These are phyloP conservation scores for Drosophila leontia DNA, from an alignment of 1,140 invertebrate species.

Conservation along the genomic window DNA sequence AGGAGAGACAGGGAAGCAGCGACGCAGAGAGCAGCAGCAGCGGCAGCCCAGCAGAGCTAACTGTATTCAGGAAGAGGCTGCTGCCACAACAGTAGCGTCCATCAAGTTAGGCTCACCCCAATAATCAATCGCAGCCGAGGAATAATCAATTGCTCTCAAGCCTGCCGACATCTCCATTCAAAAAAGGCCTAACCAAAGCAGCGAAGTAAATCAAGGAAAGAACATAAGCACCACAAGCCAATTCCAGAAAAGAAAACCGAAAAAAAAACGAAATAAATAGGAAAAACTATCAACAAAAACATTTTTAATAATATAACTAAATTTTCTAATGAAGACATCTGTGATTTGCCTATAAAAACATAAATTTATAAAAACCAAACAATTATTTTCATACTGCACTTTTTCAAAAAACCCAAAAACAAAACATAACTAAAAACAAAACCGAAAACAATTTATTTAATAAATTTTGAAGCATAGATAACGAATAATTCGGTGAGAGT, in stretches of 20 bases:
- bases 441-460: slow-evolving; percentile 52
- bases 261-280: slow-evolving; percentile 4
- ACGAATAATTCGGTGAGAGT: slow-evolving; percentile 29
- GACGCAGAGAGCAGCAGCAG: slow-evolving; percentile 5
- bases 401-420: slow-evolving; percentile 51
- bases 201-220: slow-evolving; percentile 1
- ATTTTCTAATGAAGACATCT: slow-evolving; percentile 70
- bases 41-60: slow-evolving; percentile 13
- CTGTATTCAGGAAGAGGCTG: slow-evolving; percentile 21
- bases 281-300: slow-evolving; percentile 19
- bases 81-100: slow-evolving; percentile 37
- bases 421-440: slow-evolving; percentile 21
- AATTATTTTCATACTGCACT: slow-evolving; percentile 80
- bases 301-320: slow-evolving; percentile 40
- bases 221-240: slow-evolving; percentile 8
- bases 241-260: slow-evolving; percentile 9
- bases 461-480: slow-evolving; percentile 46
- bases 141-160: slow-evolving; percentile 33
- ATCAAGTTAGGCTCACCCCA: slow-evolving; percentile 23
- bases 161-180: slow-evolving; percentile 64
- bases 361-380: slow-evolving; percentile 54
- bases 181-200: slow-evolving; percentile 56
- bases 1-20: slow-evolving; percentile 10
- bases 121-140: slow-evolving; percentile 26
- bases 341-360: slow-evolving; percentile 65